These are phyloP conservation scores for Sebastolobus alascanus DNA, from an alignment of 2,797 vertebrate genomes.

Conservation along the genomic window DNA sequence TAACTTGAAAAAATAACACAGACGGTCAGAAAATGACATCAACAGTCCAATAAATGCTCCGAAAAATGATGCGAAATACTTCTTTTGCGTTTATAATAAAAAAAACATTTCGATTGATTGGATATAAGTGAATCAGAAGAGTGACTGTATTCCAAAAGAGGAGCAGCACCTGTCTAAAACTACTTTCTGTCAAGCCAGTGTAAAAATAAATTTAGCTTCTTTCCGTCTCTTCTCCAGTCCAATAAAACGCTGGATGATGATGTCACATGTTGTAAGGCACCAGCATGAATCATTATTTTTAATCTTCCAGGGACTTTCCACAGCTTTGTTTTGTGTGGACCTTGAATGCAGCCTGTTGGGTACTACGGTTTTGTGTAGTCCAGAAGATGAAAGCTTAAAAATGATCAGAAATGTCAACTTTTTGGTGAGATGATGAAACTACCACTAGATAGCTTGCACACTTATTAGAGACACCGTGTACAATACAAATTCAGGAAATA, in stretches of 20 bases:
- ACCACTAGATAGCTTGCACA: neutral
- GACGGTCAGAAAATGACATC: slow-evolving; percentile 2
- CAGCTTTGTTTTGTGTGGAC: neutral
- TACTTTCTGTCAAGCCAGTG: slow-evolving; percentile 12
- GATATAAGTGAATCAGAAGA: neutral
- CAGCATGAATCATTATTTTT: neutral
- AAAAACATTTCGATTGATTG: neutral
- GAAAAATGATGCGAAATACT: neutral
- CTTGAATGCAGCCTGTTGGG: neutral
- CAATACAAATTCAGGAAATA: neutral
- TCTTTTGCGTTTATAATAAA: neutral
- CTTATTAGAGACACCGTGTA: neutral
- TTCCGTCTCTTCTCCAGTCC: neutral
- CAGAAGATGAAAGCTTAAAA: neutral
- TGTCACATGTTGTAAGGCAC: neutral
- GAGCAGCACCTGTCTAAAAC: neutral
- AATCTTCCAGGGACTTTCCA: neutral
- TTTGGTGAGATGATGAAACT: neutral
- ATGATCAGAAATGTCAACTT: neutral
- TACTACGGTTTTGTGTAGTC: neutral
- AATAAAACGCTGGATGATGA: neutral
- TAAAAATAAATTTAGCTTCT: neutral
- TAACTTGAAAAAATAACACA: slow-evolving; percentile 6
- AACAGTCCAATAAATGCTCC: neutral
- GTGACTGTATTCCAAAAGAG: slow-evolving; percentile 1